These are phyloP conservation scores for Entomobrya proxima DNA, from an alignment of 2,888 invertebrate genomes.

Conservation along the genomic window DNA sequence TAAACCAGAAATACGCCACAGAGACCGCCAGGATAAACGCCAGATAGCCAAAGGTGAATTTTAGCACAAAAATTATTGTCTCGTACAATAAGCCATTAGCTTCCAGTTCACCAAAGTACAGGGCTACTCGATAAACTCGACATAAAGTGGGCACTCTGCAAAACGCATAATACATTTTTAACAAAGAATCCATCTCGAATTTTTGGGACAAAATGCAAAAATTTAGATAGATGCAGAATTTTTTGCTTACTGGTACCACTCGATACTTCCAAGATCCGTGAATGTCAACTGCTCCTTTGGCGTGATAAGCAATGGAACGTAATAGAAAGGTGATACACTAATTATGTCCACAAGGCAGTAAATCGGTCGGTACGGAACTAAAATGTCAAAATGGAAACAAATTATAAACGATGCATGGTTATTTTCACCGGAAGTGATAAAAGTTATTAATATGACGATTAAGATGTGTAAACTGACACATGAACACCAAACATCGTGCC, in stretches of 20 bases:
- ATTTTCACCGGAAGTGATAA: too few relatives aligned
- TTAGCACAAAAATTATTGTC: constrained; percentile 28
- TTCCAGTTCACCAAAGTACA: constrained; percentile 4
- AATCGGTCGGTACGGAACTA: constrained; percentile 53
- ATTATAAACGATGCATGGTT: too few relatives aligned
- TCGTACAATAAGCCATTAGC: constrained; percentile 17
- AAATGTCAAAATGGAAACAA: background rate
- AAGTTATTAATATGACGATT: too few relatives aligned
- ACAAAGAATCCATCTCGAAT: background rate
- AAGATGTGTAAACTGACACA: constrained; percentile 48
- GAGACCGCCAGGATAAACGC: constrained; percentile 26
- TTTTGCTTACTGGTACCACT: constrained; percentile 37
- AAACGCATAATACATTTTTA: background rate
- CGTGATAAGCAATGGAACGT: background rate
- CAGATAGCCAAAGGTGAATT: constrained; percentile 21
- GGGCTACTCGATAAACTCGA: background rate
- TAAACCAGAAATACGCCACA: constrained; percentile 37
- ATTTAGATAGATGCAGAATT: background rate
- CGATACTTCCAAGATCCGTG: background rate
- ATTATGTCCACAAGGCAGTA: constrained; percentile 59
- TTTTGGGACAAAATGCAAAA: background rate
- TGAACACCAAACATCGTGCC: constrained; percentile 37
- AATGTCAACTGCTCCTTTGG: background rate
- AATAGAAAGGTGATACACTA: constrained; percentile 47
- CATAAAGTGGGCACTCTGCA: background rate